These are phyloP conservation scores for Hedya salicella DNA, from an alignment of 2,888 invertebrate species.

Conservation along the genomic window DNA sequence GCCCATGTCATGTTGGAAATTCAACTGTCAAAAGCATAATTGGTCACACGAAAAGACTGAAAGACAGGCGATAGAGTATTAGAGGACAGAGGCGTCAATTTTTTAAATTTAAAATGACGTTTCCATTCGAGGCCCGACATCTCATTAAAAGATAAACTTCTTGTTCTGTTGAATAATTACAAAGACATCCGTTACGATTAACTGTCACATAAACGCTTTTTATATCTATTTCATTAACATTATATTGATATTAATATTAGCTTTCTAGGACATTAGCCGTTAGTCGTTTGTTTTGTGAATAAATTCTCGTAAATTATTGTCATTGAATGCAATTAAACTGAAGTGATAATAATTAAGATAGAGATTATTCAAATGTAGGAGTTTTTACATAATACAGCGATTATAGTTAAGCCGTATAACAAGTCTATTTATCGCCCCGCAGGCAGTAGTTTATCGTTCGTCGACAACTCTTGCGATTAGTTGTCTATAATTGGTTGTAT, in stretches of 20 bases:
- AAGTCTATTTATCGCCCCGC: constrained; percentile 24
- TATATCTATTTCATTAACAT: constrained; percentile 38
- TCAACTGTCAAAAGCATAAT: constrained; percentile 85
- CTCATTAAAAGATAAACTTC: constrained; percentile 30
- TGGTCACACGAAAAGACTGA: constrained; percentile 77
- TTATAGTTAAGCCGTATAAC: constrained; percentile 38
- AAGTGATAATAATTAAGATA: constrained; percentile 33
- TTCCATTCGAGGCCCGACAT: constrained; percentile 4
- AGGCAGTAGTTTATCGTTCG: constrained; percentile 18
- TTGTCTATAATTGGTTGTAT: constrained; percentile 28
- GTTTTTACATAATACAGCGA: constrained; percentile 36
- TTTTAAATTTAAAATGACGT: constrained; percentile 19
- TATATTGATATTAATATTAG: constrained; percentile 37
- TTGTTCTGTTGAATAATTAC: constrained; percentile 31
- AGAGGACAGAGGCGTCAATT: constrained; percentile 57
- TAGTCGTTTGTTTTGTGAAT: constrained; percentile 35
- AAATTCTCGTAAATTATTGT: constrained; percentile 36
- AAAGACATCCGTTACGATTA: constrained; percentile 25
- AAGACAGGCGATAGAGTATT: constrained; percentile 68
- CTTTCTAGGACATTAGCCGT: constrained; percentile 37
- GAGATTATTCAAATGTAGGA: constrained; percentile 35
- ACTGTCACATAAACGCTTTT: constrained; percentile 25
- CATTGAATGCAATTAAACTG: constrained; percentile 31
- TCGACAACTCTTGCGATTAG: constrained; percentile 26
- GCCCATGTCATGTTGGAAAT: constrained; percentile 85